Evolutionary conservation across 2,888 invertebrate genomes (phyloP).

Genomic region (Folsomia manolachei): DNA sequence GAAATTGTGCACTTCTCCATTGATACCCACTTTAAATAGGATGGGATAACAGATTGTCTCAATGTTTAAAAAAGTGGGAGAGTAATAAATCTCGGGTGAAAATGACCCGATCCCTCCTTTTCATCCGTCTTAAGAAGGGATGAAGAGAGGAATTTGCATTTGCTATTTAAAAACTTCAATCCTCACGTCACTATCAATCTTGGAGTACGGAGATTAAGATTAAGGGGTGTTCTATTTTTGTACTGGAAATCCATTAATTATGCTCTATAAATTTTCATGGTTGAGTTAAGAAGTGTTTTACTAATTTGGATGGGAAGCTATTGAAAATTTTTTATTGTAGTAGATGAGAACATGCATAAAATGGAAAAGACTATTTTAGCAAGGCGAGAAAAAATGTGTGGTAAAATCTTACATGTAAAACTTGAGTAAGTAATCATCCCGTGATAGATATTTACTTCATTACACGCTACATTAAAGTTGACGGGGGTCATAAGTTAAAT

Average conservation of each 20-base stretch:
- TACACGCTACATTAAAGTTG: background rate
- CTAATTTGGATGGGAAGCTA: background rate
- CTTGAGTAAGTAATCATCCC: too few species aligned
- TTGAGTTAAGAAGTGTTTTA: background rate
- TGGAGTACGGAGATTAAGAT: too few species aligned
- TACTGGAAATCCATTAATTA: background rate
- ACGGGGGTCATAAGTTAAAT: background rate
- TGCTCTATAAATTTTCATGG: background rate
- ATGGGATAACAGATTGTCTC: slow-evolving; percentile 18
- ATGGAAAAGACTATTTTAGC: too few species aligned
- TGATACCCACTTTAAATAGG: slow-evolving; percentile 4
- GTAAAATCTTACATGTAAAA: too few species aligned
- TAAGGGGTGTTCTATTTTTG: too few species aligned
- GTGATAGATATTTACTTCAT: too few species aligned
- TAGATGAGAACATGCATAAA: too few species aligned
- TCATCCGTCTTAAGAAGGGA: too few species aligned
- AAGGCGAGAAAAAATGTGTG: too few species aligned
- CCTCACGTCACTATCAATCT: background rate
- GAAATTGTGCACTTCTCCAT: slow-evolving; percentile 1
- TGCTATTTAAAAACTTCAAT: background rate
- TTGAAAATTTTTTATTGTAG: too few species aligned
- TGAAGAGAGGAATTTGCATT: background rate
- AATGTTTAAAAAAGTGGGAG: background rate
- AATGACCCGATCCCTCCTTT: background rate
- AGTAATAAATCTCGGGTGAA: background rate